Base-by-base conservation (phyloP, 2,797 vertebrate species). In the Gastrophryne carolinensis region DNA sequence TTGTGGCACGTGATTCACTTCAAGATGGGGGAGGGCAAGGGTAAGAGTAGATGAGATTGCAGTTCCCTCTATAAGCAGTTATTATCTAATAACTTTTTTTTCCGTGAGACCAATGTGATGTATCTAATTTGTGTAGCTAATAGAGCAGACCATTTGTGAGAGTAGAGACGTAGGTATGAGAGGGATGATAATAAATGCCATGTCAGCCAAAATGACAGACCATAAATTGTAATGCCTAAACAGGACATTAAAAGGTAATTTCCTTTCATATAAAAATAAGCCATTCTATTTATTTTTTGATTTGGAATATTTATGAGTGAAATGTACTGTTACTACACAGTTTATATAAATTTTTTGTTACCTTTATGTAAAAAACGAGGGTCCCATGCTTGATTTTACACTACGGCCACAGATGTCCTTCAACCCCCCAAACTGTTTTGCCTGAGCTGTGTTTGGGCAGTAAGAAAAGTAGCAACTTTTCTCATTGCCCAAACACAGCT, bases 91-190 rank as follows among this genome's bases (percentile, higher is more conserved):
- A 61, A 50, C 11, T 23, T 68, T 68, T 68, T 30, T 9, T 27
- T 35, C 37, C n/a, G n/a, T 41, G 35, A 39, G 44, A 24, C 57
- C 47, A 47, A 70, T 70, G 66, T 56, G 71, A 24, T n/a, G 54
- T 71, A 71, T 65, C 37, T 65, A 47, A 64, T 70, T 77, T 64
- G 47, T 70, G 19, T 34, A 41, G 47, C 57, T 76, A 58, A 35
- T 23, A 57, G 67, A 71, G 67, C 37, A 58, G 29, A 27, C 49
- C 41, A 57, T 63, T 63, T 70, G 26, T 37, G 58, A n/a, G 19
- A 65, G 37, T 57, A 37, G 19, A 23, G 23, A 37, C 30, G 13
- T 32, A 32, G 26, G 35, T n/a, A 65, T 32, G 50, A n/a, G 29
- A 53, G 37, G 12, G 26, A 11, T 37, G 11, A 10, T 29, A 23